These are phyloP conservation scores for Trachelus tabidus DNA, from an alignment of 2,888 invertebrate species.

Conservation along the genomic window DNA sequence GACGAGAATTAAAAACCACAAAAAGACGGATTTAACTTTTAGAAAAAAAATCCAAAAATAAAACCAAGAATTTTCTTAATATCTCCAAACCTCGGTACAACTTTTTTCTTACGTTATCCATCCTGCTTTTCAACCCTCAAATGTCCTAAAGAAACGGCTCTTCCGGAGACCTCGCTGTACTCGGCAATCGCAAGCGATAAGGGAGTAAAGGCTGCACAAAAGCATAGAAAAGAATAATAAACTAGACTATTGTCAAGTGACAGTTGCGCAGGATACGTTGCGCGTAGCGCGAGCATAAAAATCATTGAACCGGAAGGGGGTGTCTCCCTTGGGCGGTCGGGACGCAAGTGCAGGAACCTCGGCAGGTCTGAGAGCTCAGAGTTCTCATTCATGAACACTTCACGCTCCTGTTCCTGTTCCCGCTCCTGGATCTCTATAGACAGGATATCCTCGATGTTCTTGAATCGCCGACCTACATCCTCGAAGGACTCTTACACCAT, in stretches of 20 bases:
- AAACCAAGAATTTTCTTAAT: too few relatives aligned
- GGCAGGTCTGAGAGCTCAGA: conserved; percentile 35
- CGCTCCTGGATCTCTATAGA: conserved; percentile 42
- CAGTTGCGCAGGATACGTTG: conserved; percentile 37
- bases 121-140: too few relatives aligned
- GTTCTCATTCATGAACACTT: conserved; percentile 48
- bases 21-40: too few relatives aligned
- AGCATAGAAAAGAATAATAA: background rate
- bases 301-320: conserved; percentile 59
- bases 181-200: conserved; percentile 4
- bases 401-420: conserved; percentile 37
- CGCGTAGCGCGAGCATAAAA: conserved; percentile 31
- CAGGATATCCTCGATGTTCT: conserved; percentile 57
- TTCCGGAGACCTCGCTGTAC: too few relatives aligned
- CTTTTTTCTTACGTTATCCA: too few relatives aligned
- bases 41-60: too few relatives aligned
- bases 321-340: conserved; percentile 50
- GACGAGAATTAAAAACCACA: background rate
- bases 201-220: background rate
- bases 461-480: conserved; percentile 59
- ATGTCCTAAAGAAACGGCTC: too few relatives aligned
- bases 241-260: conserved; percentile 30
- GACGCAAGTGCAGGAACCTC: conserved; percentile 53
- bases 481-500: background rate
- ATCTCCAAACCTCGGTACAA: too few relatives aligned